phyloP scores from a whole-genome alignment of 1,140 invertebrate genomes.

The Pemphigus obesinymphae region DNA sequence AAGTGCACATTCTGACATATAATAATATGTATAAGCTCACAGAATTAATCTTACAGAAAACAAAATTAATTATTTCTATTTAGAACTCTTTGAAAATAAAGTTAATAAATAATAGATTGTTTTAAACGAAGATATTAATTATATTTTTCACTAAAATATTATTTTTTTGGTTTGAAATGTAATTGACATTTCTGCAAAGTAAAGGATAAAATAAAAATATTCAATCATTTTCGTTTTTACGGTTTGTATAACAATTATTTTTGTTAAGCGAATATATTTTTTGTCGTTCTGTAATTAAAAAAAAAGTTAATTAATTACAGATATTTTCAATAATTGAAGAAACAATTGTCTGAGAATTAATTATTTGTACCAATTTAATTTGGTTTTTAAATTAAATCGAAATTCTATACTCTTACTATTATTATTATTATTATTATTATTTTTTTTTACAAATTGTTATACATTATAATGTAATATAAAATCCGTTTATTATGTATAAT shows the following conservation, averaged over 20 bases:
- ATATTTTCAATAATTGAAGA: not conserved
- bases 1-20: too few species aligned
- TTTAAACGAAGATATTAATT: not conserved
- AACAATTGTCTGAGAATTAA: not conserved
- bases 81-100: not conserved
- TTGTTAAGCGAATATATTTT: not conserved
- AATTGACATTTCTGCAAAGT: slow-evolving; percentile 7
- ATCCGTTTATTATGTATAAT: too few species aligned
- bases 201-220: not conserved
- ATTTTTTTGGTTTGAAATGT: not conserved
- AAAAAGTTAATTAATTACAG: slow-evolving; percentile 1
- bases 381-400: not conserved
- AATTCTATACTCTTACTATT: too few species aligned
- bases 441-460: too few species aligned
- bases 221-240: not conserved
- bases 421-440: not conserved
- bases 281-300: not conserved
- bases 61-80: not conserved
- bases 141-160: not conserved
- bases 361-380: not conserved
- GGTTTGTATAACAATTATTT: not conserved
- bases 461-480: too few species aligned
- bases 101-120: not conserved
- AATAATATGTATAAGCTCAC: too few species aligned
- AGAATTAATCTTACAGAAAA: too few species aligned